Evolutionary conservation across 1,140 invertebrate species (phyloP).

Genomic region (Brachionus manjavacas): DNA sequence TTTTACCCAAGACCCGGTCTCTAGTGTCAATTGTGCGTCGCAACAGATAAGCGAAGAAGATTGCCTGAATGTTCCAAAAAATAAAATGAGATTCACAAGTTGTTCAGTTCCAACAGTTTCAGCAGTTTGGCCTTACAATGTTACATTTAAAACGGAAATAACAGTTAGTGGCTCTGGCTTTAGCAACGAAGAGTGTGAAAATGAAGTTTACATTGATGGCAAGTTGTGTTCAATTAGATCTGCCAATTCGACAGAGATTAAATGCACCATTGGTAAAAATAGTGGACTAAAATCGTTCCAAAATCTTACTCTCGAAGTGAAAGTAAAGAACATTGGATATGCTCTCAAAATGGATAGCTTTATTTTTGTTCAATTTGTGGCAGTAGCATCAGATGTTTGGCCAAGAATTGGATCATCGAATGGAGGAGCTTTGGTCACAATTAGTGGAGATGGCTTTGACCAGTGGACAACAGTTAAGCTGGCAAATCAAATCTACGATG

Average conservation of each 20-base stretch:
- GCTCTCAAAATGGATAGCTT: neutral
- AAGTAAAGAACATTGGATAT: slow-evolving; percentile 12
- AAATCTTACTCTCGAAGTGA: neutral
- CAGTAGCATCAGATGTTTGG: neutral
- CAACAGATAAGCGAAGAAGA: neutral
- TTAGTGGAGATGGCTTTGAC: slow-evolving; percentile 48
- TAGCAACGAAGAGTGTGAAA: neutral
- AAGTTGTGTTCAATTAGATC: neutral
- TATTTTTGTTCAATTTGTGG: neutral
- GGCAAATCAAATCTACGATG: slow-evolving; percentile 44
- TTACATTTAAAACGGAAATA: slow-evolving; percentile 39
- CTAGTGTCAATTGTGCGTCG: neutral
- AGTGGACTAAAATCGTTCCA: neutral
- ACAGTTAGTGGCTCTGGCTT: neutral
- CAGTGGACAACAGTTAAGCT: slow-evolving; percentile 44
- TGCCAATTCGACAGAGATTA: neutral
- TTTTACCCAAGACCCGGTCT: neutral
- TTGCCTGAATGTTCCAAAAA: neutral
- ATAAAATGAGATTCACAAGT: slow-evolving; percentile 45
- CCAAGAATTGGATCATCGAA: neutral
- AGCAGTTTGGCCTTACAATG: slow-evolving; percentile 42
- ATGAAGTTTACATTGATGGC: neutral
- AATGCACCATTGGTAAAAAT: neutral
- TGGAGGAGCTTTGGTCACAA: slow-evolving; percentile 45
- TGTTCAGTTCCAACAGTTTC: slow-evolving; percentile 46